A percentile compares a stretch with the other conserved stretches of the same genome.
Evolutionary conservation across 2,113 vertebrate species (phyloP).

Genomic region (Marmota monax): DNA sequence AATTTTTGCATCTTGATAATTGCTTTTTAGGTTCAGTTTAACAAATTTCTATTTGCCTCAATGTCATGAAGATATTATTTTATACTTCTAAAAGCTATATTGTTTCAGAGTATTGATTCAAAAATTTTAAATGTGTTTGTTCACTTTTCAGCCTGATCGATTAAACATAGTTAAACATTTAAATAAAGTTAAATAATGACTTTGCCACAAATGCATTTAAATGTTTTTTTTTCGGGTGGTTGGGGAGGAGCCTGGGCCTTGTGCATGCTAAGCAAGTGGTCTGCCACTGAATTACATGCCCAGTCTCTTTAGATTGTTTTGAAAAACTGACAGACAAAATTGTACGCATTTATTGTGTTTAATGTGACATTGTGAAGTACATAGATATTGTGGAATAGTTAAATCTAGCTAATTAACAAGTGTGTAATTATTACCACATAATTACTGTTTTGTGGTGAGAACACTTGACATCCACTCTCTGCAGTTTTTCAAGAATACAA

Average conservation of each 20-base stretch:
- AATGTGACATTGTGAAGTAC: accelerated
- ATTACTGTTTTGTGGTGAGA: not conserved
- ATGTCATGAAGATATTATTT: not conserved
- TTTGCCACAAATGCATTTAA: not conserved
- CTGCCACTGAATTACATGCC: not conserved
- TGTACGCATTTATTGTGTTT: too few relatives aligned
- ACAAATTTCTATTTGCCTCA: not conserved
- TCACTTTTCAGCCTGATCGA: not conserved
- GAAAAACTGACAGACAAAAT: not conserved
- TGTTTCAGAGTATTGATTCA: not conserved
- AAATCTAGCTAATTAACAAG: not conserved
- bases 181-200: slow-evolving; percentile 30
- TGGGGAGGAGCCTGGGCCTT: not conserved
- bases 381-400: not conserved
- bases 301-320: not conserved
- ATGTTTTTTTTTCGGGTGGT: too few relatives aligned
- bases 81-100: not conserved
- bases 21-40: not conserved
- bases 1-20: not conserved
- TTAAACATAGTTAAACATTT: not conserved
- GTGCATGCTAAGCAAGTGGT: too few relatives aligned
- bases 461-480: not conserved
- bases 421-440: not conserved
- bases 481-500: not conserved
- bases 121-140: slow-evolving; percentile 1